Conservation (phyloP, 2,888 invertebrate species). For the Encarsia formosa region DNA sequence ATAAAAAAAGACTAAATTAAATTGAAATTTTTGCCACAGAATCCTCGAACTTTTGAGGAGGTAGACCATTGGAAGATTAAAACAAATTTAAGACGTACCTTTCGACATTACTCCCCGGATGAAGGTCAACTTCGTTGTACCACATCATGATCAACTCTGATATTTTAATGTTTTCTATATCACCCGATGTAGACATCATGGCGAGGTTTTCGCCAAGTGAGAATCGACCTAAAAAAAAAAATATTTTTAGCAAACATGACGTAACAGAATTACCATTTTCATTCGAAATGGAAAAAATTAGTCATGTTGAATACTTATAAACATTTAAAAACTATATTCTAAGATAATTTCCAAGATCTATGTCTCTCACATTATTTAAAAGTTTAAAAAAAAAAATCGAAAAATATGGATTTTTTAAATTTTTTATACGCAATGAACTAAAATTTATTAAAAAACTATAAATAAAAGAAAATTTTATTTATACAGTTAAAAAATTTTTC, state of each 20-base stretch:
- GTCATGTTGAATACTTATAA: too few relatives aligned
- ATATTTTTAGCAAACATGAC: too few relatives aligned
- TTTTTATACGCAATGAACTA: too few relatives aligned
- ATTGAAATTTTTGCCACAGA: too few relatives aligned
- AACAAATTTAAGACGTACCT: background rate
- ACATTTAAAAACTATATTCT: too few relatives aligned
- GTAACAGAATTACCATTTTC: too few relatives aligned
- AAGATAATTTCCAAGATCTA: too few relatives aligned
- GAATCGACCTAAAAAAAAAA: constrained; percentile 34
- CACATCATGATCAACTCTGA: constrained; percentile 4
- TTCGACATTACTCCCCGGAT: background rate
- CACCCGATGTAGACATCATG: constrained; percentile 16
- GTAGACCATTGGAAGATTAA: background rate
- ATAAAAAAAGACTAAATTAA: background rate
- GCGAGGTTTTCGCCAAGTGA: constrained; percentile 50
- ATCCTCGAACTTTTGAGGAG: background rate
- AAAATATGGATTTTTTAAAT: too few relatives aligned
- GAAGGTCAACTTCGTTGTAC: constrained; percentile 15
- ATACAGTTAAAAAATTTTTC: background rate
- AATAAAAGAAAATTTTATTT: background rate
- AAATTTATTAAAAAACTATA: background rate
- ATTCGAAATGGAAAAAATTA: too few relatives aligned
- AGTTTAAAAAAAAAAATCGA: too few relatives aligned
- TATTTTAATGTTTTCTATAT: constrained; percentile 5
- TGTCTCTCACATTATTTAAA: too few relatives aligned